phyloP scores from a whole-genome alignment of 1,140 invertebrate species.

The Pentalonia nigronervosa region DNA sequence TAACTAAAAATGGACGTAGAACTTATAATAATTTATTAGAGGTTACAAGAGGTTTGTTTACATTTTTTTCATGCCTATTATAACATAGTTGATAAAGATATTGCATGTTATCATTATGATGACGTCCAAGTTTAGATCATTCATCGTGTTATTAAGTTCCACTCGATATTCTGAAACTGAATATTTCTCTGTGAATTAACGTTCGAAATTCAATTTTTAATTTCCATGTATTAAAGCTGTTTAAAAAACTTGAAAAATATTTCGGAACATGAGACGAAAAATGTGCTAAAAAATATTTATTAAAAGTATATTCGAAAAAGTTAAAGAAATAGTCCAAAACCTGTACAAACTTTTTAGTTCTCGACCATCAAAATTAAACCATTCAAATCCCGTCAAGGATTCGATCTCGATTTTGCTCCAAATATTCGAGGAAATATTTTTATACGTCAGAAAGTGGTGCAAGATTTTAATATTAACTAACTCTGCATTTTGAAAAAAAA shows the following conservation, averaged over 20 bases:
- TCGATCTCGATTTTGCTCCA: not conserved
- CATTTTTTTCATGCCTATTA: not conserved
- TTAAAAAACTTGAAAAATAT: not conserved
- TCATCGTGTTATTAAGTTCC: not conserved
- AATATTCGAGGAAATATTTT: not conserved
- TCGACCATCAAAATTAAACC: not conserved
- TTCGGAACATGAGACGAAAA: not conserved
- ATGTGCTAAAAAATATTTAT: not conserved
- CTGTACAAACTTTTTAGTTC: not conserved
- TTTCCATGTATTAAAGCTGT: not conserved
- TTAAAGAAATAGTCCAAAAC: too few relatives aligned
- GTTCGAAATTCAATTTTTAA: too few relatives aligned
- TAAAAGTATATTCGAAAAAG: not conserved
- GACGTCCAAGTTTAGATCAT: not conserved
- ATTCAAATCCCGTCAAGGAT: not conserved
- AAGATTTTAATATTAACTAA: not conserved
- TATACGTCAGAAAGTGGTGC: not conserved
- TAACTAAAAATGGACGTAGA: not conserved
- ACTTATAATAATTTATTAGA: not conserved
- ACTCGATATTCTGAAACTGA: not conserved
- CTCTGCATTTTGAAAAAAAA: not conserved
- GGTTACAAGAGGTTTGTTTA: not conserved
- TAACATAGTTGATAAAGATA: too few relatives aligned
- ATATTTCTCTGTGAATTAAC: not conserved
- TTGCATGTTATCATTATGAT: not conserved